Evolutionary conservation across 2,797 vertebrate genomes (phyloP), one percentile per base, ranked within the genome.

Genomic region (Siniperca obscura): DNA sequence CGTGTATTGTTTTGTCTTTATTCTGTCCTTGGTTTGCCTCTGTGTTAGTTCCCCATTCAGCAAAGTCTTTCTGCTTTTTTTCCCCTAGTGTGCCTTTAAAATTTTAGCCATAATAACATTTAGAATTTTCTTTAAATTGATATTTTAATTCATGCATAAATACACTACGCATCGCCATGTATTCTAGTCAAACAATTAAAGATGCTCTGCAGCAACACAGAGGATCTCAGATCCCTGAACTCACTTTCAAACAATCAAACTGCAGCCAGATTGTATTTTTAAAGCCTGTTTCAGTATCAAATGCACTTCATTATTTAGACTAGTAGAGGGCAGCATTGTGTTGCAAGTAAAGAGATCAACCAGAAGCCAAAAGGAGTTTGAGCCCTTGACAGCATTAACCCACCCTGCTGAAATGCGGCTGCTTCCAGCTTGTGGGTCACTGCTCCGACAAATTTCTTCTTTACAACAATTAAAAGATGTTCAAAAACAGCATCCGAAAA

Each of bases 271-370:
- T 40, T 30, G 57, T 16, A n/a, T 71, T 55, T 40, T 46, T 3
- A 25, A 38, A 13, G 5, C 13, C 16, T 2, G 0, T 46, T 40
- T 67, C 27, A 48, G 17, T 6, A 9, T 50, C 4, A 22, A 21
- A 22, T 83, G 78, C 25, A 70, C 17, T 50, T 64, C 0, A 12
- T 46, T 34, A 3, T 65, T 1, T 0, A 9, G 12, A 69, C 85
- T 90, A 88, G 8, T 74, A 90, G 91, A 85, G 83, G 70, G 78
- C 22, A 70, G 79, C 55, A 73, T 81, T 76, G 52, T 82, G 42
- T 25, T 60, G 27, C 8, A 57, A 56, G 16, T 72, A 12, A 65
- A 53, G 11, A 55, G 21, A 55, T 48, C 25, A 11, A 22, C 25
- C 5, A 13, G n/a, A 10, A 38, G 53, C 42, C n/a, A 78, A 3